Evolutionary conservation across 2,888 invertebrate genomes (phyloP).

Genomic region (Eremobia ochroleuca): DNA sequence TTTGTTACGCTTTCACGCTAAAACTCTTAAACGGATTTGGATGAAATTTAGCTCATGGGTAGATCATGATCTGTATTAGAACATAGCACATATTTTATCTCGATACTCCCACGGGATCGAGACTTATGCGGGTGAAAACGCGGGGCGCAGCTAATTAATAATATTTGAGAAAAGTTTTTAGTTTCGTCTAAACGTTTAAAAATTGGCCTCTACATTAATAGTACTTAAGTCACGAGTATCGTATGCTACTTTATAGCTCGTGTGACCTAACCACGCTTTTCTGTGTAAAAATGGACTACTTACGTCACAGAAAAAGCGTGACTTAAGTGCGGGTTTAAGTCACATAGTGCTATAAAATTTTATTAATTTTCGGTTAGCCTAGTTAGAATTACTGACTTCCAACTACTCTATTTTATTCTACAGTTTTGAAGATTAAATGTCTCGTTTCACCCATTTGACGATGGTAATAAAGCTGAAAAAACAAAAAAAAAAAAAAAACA

Average conservation of each 20-base stretch:
- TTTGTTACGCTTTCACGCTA: not conserved
- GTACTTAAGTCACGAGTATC: too few relatives aligned
- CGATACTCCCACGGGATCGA: not conserved
- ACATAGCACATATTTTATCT: not conserved
- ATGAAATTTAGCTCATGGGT: not conserved
- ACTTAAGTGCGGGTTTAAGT: too few relatives aligned
- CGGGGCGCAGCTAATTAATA: not conserved
- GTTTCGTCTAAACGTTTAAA: not conserved
- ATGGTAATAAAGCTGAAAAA: conserved; percentile 14
- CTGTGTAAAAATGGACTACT: too few relatives aligned
- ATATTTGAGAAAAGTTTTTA: not conserved
- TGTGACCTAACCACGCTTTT: too few relatives aligned
- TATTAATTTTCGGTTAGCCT: not conserved
- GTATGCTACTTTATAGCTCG: too few relatives aligned
- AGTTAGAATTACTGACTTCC: not conserved
- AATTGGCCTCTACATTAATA: not conserved
- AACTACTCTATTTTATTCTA: not conserved
- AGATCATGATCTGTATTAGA: not conserved
- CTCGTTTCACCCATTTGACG: conserved; percentile 15
- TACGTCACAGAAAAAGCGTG: too few relatives aligned
- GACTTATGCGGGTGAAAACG: not conserved
- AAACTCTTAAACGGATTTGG: not conserved
- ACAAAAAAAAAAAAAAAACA: too few relatives aligned
- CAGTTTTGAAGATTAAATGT: conserved; percentile 39
- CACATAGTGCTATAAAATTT: not conserved